Percentiles rank a stretch among this genome's conserved stretches.
These are phyloP conservation scores for Chrysogorgia sp. DNA, from an alignment of 92 coral and sea anemone species.

Conservation along the genomic window DNA sequence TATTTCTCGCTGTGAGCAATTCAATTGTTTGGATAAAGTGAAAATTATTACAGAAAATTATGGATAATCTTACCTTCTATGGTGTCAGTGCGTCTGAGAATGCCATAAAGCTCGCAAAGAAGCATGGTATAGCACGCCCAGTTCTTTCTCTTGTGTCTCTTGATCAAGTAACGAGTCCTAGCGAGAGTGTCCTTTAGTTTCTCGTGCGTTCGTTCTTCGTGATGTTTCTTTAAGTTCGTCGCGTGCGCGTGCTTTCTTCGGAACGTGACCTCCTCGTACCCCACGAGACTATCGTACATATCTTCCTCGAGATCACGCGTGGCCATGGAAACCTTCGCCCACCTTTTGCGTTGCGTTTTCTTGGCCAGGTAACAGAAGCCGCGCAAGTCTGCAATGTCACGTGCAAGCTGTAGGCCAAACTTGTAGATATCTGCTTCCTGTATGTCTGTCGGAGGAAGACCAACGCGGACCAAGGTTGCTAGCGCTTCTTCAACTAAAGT, in stretches of 20 bases:
- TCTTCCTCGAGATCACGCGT: slow-evolving; percentile 47
- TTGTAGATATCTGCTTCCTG: slow-evolving; percentile 36
- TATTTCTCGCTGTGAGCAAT: not conserved
- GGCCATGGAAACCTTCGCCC: slow-evolving; percentile 48
- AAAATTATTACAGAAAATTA: too few species aligned
- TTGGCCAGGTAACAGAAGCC: slow-evolving; percentile 19
- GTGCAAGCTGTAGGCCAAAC: slow-evolving; percentile 29
- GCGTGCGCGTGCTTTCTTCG: slow-evolving; percentile 47
- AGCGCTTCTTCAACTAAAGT: slow-evolving; percentile 38
- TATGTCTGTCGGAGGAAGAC: slow-evolving; percentile 3
- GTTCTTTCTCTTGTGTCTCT: slow-evolving; percentile 33
- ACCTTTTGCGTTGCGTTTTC: slow-evolving; percentile 17
- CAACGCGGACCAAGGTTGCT: slow-evolving; percentile 2
- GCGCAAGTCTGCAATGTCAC: slow-evolving; percentile 38
- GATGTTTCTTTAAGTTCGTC: slow-evolving; percentile 18
- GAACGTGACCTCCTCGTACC: slow-evolving; percentile 45
- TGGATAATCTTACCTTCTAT: not conserved
- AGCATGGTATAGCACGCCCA: slow-evolving; percentile 47
- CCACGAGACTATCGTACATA: slow-evolving; percentile 46
- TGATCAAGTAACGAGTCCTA: slow-evolving; percentile 26
- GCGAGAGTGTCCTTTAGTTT: slow-evolving; percentile 20
- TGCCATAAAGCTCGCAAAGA: slow-evolving; percentile 36
- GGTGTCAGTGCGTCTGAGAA: slow-evolving; percentile 28
- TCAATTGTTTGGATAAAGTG: too few species aligned
- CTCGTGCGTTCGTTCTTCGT: slow-evolving; percentile 26